These are phyloP conservation scores for Dolichotis patagonum DNA, from an alignment of 2,113 vertebrate genomes.

Conservation along the genomic window DNA sequence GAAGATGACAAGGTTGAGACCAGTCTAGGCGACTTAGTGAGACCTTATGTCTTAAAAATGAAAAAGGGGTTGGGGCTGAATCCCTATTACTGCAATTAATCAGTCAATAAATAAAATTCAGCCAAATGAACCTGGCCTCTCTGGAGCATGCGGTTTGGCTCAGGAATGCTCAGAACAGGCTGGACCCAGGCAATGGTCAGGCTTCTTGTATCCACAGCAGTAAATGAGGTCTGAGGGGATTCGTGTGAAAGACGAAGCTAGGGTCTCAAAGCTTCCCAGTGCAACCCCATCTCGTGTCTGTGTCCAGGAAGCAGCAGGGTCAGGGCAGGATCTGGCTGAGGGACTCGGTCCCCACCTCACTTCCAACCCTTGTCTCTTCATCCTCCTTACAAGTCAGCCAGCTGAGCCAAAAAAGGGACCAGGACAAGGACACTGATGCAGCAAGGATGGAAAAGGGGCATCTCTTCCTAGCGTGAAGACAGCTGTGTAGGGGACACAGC, in stretches of 20 bases:
- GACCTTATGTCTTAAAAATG: neutral
- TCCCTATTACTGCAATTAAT: neutral
- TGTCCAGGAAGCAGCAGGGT: neutral
- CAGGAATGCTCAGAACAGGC: neutral
- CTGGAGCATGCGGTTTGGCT: neutral
- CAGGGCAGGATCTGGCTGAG: neutral
- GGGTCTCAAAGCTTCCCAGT: neutral
- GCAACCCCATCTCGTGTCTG: neutral
- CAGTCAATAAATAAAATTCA: neutral
- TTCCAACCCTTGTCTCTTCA: neutral
- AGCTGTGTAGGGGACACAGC: neutral
- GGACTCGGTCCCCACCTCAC: rapidly evolving
- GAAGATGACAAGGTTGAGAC: neutral
- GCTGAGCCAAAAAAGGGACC: neutral
- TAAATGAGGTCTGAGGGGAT: too few relatives aligned
- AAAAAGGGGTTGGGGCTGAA: neutral
- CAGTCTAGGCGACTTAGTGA: neutral
- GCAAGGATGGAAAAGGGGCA: neutral
- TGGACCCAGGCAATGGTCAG: neutral
- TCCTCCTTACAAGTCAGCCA: neutral
- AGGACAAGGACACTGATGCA: too few relatives aligned
- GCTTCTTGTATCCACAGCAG: neutral
- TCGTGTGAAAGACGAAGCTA: neutral
- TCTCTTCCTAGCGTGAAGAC: neutral
- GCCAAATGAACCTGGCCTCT: neutral